Percentiles rank a stretch among this genome's conserved stretches.
These are phyloP conservation scores for Pseudachorutes palmiensis DNA, from an alignment of 1,140 invertebrate species.

Conservation along the genomic window DNA sequence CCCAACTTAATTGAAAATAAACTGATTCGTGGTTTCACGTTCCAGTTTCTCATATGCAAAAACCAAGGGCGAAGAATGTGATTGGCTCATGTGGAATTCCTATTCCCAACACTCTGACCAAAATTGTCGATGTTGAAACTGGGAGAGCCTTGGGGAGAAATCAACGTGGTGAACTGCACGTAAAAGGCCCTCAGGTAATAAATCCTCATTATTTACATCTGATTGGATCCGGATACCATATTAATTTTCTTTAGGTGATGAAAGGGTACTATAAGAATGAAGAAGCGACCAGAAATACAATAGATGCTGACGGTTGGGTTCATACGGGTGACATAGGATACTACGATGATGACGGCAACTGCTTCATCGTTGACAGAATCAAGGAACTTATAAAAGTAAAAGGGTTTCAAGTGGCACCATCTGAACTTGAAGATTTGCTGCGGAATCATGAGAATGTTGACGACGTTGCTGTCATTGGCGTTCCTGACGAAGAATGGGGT, in stretches of 20 bases:
- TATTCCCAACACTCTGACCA: constrained; percentile 36
- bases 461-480: constrained; percentile 75
- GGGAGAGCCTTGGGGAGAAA: constrained; percentile 42
- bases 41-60: constrained; percentile 40
- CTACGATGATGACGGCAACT: constrained; percentile 50
- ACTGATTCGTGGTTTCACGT: background rate
- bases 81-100: constrained; percentile 29
- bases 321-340: constrained; percentile 59
- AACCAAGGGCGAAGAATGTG: background rate
- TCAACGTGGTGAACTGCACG: constrained; percentile 46
- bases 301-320: constrained; percentile 59
- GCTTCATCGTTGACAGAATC: constrained; percentile 71
- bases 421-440: constrained; percentile 72
- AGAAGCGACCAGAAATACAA: constrained; percentile 60
- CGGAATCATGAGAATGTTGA: constrained; percentile 57
- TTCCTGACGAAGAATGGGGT: constrained; percentile 60
- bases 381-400: constrained; percentile 89
- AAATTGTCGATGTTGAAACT: constrained; percentile 42
- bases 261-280: constrained; percentile 41
- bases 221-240: constrained; percentile 50
- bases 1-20: constrained; percentile 4
- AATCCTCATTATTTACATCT: background rate
- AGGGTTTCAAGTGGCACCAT: constrained; percentile 55
- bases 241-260: constrained; percentile 17
- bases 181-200: constrained; percentile 44